Evolutionary conservation across 2,888 invertebrate species (phyloP).

Genomic region (Helicoverpa assulta): DNA sequence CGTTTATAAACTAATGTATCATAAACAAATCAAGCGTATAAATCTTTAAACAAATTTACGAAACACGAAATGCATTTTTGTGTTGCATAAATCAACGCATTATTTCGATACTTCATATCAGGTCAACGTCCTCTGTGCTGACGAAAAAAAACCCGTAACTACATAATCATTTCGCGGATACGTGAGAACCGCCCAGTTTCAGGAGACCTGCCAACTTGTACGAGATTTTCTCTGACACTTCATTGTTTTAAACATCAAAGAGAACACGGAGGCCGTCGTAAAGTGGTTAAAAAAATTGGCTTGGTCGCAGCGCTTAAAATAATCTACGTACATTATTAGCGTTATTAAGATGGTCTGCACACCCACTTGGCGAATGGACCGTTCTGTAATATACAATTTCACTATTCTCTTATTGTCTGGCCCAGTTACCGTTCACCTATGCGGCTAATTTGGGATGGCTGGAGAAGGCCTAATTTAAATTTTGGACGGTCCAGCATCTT

Average conservation of each 20-base stretch:
- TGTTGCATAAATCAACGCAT: slow-evolving; percentile 67
- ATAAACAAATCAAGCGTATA: slow-evolving; percentile 41
- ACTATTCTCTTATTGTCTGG: slow-evolving; percentile 64
- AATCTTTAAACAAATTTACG: slow-evolving; percentile 47
- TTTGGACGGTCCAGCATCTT: slow-evolving; percentile 64
- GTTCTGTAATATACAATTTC: slow-evolving; percentile 69
- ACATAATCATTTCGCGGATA: slow-evolving; percentile 63
- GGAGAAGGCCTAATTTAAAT: slow-evolving; percentile 64
- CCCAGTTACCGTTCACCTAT: slow-evolving; percentile 67
- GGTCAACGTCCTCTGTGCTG: slow-evolving; percentile 66
- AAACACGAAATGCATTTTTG: slow-evolving; percentile 62
- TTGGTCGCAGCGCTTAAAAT: slow-evolving; percentile 70
- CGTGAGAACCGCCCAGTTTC: slow-evolving; percentile 53
- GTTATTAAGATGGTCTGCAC: slow-evolving; percentile 71
- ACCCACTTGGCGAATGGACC: slow-evolving; percentile 66
- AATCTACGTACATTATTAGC: slow-evolving; percentile 72
- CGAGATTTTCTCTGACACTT: slow-evolving; percentile 31
- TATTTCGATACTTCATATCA: slow-evolving; percentile 60
- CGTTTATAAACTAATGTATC: slow-evolving; percentile 33
- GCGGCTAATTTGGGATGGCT: slow-evolving; percentile 66
- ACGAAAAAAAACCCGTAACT: slow-evolving; percentile 52
- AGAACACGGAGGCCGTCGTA: slow-evolving; percentile 54
- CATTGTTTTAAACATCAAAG: slow-evolving; percentile 45
- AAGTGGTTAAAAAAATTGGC: slow-evolving; percentile 69
- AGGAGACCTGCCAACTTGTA: slow-evolving; percentile 55